phyloP scores from a whole-genome alignment of 1,140 invertebrate genomes.

The Dolichoris vasculosae region DNA sequence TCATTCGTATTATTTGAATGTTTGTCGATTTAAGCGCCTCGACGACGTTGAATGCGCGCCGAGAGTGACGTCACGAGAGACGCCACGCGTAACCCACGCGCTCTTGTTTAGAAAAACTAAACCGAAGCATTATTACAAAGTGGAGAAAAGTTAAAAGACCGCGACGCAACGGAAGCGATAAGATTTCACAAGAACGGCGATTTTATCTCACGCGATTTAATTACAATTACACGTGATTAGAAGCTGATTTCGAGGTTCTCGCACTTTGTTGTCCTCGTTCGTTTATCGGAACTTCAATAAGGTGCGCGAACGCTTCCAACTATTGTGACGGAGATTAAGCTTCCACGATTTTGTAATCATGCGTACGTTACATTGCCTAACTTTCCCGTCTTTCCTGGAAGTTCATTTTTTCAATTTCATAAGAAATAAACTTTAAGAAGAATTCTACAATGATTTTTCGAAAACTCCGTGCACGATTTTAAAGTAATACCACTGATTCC shows the following conservation, averaged over 20 bases:
- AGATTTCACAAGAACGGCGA: background rate
- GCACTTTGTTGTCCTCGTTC: background rate
- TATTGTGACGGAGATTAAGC: background rate
- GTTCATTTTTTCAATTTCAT: too few species aligned
- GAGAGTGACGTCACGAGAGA: background rate
- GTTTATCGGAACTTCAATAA: background rate
- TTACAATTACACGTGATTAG: conserved; percentile 14
- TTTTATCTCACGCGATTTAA: background rate
- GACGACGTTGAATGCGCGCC: background rate
- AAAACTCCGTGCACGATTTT: too few species aligned
- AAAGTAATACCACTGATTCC: too few species aligned
- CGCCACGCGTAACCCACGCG: background rate
- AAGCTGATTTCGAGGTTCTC: background rate
- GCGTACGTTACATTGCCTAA: background rate
- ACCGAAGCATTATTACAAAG: background rate
- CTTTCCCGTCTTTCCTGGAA: too few species aligned
- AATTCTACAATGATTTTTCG: too few species aligned
- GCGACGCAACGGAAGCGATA: background rate
- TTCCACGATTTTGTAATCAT: background rate
- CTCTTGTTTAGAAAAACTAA: background rate
- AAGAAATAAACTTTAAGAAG: too few species aligned
- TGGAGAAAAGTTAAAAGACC: background rate
- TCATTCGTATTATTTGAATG: background rate
- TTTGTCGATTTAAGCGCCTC: background rate
- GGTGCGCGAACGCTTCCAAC: background rate